These are phyloP conservation scores for Rhamphomyia laevipes DNA, from an alignment of 2,888 invertebrate genomes.

Conservation along the genomic window DNA sequence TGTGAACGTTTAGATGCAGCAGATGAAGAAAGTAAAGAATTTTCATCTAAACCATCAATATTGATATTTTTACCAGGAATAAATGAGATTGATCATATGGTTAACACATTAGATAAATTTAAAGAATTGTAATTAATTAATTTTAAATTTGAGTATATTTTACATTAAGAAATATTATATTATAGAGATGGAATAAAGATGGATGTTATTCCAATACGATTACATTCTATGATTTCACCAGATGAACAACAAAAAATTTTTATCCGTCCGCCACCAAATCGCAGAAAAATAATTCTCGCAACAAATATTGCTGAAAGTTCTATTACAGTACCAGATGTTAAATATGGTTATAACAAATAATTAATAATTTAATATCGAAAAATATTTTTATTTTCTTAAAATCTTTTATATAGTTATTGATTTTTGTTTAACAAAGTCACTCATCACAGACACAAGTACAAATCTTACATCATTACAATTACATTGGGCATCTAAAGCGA, in stretches of 20 bases:
- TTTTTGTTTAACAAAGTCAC: constrained; percentile 79
- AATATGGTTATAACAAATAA: constrained; percentile 40
- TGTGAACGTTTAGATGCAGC: constrained; percentile 40
- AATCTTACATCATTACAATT: constrained; percentile 56
- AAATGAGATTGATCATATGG: constrained; percentile 66
- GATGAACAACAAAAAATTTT: constrained; percentile 60
- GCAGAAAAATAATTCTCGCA: constrained; percentile 72
- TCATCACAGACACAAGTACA: constrained; percentile 61
- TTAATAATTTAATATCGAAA: too few relatives aligned
- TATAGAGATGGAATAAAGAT: constrained; percentile 11
- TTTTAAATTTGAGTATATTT: too few relatives aligned
- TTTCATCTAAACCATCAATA: constrained; percentile 47
- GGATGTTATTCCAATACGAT: constrained; percentile 27
- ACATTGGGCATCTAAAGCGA: constrained; percentile 81
- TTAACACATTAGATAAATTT: constrained; percentile 31
- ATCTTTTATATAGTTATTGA: constrained; percentile 84
- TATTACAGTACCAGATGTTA: constrained; percentile 78
- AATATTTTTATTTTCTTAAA: constrained; percentile 7
- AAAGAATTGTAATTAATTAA: constrained; percentile 5
- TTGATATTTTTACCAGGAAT: constrained; percentile 85
- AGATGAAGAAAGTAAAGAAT: constrained; percentile 27
- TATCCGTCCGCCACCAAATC: constrained; percentile 24
- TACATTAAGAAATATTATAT: background rate
- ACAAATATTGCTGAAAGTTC: constrained; percentile 92
- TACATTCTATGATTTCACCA: constrained; percentile 67